Conservation (phyloP, 2,113 vertebrate species). For the Machaerirhynchus nigripectus region DNA sequence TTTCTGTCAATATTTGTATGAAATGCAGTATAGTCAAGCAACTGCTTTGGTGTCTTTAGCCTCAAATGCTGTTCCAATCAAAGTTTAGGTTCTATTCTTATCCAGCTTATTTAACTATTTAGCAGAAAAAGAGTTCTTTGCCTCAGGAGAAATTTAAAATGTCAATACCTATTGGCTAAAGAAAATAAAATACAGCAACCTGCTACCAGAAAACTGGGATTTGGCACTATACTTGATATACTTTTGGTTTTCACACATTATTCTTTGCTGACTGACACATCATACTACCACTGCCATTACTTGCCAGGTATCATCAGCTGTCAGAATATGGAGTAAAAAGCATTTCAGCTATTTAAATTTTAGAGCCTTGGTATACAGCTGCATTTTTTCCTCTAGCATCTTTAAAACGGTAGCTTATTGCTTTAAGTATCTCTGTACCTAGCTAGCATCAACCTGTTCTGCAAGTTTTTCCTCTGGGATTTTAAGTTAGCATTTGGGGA, state of each 20-base stretch:
- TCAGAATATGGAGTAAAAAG: neutral
- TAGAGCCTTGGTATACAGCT: neutral
- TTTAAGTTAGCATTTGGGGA: neutral
- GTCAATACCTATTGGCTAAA: neutral
- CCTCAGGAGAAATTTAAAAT: neutral
- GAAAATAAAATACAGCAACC: neutral
- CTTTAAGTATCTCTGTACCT: neutral
- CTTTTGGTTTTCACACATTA: constrained; percentile 5
- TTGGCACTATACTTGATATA: neutral
- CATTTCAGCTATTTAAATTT: neutral
- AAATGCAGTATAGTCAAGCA: neutral
- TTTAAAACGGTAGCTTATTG: neutral
- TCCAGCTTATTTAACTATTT: constrained; percentile 18
- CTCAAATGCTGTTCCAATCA: neutral
- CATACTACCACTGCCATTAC: neutral
- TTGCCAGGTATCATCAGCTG: neutral
- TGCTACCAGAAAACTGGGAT: neutral
- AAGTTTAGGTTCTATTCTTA: constrained; percentile 25
- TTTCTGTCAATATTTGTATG: neutral
- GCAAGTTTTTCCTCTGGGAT: neutral
- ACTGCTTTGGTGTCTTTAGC: neutral
- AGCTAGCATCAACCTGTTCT: neutral
- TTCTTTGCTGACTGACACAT: constrained; percentile 2
- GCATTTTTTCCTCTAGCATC: neutral
- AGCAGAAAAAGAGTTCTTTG: constrained; percentile 4